A percentile compares a stretch with the other conserved stretches of the same genome.
These are phyloP conservation scores for Vulpes vulpes DNA, from an alignment of 2,113 vertebrate species.

Conservation along the genomic window DNA sequence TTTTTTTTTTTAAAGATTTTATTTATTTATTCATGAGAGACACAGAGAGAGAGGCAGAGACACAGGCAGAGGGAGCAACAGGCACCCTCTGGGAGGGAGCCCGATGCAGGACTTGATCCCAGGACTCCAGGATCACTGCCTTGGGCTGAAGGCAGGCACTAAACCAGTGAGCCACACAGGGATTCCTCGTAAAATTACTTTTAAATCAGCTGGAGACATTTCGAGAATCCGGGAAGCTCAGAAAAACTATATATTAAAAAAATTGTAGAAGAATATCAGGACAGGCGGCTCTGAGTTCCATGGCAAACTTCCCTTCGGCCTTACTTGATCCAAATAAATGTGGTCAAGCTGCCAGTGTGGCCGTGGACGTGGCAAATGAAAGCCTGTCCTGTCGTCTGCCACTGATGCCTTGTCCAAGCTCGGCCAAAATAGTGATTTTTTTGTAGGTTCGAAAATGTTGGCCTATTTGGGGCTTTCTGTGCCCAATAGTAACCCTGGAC, in stretches of 20 bases:
- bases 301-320: background rate
- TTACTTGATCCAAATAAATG: background rate
- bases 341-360: background rate
- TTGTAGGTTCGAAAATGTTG: background rate
- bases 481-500: background rate
- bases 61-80: too few relatives aligned
- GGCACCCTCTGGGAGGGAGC: too few relatives aligned
- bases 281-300: background rate
- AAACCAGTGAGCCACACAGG: too few relatives aligned
- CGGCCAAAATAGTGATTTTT: background rate
- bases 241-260: background rate
- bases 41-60: too few relatives aligned
- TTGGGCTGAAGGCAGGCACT: too few relatives aligned
- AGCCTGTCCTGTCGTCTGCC: background rate
- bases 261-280: background rate
- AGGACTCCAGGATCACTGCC: too few relatives aligned
- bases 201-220: conserved; percentile 34
- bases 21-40: too few relatives aligned
- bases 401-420: background rate
- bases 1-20: too few relatives aligned
- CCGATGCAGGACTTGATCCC: too few relatives aligned
- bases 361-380: background rate
- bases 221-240: conserved; percentile 38
- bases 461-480: background rate
- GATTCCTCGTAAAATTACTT: background rate